These are phyloP conservation scores for Dromius quadrimaculatus DNA, from an alignment of 2,888 invertebrate species.

Conservation along the genomic window DNA sequence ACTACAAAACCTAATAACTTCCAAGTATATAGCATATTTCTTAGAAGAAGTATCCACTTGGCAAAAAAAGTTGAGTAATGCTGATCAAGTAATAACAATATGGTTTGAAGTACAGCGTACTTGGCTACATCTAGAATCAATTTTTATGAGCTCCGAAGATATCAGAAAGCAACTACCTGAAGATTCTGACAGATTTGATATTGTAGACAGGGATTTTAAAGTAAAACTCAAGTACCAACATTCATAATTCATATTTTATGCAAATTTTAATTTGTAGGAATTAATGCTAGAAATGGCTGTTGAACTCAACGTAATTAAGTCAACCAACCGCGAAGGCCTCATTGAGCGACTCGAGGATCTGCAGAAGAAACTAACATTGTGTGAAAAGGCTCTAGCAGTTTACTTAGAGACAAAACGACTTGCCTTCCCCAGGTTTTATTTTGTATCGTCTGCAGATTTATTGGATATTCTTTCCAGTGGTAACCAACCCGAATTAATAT, in stretches of 20 bases:
- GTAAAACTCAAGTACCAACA: conserved; percentile 62
- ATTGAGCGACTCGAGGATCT: conserved; percentile 83
- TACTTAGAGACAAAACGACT: conserved; percentile 96
- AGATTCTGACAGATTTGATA: conserved; percentile 92
- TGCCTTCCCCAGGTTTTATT: conserved; percentile 96
- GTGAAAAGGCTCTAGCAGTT: conserved; percentile 96
- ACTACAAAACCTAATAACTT: conserved; percentile 95
- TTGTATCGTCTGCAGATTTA: conserved; percentile 95
- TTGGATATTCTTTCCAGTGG: conserved; percentile 96
- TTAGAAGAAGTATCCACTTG: conserved; percentile 93
- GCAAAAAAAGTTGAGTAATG: conserved; percentile 92
- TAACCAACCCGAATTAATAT: conserved; percentile 89
- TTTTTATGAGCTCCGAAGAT: conserved; percentile 98
- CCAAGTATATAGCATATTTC: conserved; percentile 97
- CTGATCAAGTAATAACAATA: conserved; percentile 92
- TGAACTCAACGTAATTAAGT: conserved; percentile 89
- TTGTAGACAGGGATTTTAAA: conserved; percentile 92
- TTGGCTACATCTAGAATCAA: conserved; percentile 97
- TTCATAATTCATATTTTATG: neutral
- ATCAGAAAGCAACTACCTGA: conserved; percentile 94
- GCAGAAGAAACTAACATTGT: conserved; percentile 87
- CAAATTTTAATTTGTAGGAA: conserved; percentile 65
- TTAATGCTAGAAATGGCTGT: conserved; percentile 82
- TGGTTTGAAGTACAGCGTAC: conserved; percentile 98
- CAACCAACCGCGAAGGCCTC: conserved; percentile 88